Conservation (phyloP, 2,797 vertebrate species). For the Pteropus rufus region DNA sequence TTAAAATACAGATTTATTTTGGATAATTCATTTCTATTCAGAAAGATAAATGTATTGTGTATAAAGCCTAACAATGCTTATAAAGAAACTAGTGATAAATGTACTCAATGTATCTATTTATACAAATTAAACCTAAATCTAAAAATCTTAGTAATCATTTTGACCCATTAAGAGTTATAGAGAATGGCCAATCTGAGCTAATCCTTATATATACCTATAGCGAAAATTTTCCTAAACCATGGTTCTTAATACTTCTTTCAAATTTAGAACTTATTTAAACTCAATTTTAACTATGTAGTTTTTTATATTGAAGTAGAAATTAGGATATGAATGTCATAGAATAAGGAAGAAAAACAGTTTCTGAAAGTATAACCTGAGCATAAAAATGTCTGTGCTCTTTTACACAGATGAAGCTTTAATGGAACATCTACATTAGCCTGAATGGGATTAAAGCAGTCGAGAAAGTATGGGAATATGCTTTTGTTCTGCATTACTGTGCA, state of each 20-base stretch:
- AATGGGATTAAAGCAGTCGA: neutral
- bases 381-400: slow-evolving; percentile 20
- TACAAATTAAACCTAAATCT: slow-evolving; percentile 35
- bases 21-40: slow-evolving; percentile 41
- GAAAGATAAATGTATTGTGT: slow-evolving; percentile 32
- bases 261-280: slow-evolving; percentile 36
- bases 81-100: slow-evolving; percentile 37
- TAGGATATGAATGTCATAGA: neutral
- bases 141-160: slow-evolving; percentile 32
- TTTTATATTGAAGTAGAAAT: slow-evolving; percentile 8
- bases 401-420: slow-evolving; percentile 14
- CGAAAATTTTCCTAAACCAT: neutral
- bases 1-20: slow-evolving; percentile 20
- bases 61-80: slow-evolving; percentile 41
- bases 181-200: neutral
- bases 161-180: neutral
- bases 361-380: neutral
- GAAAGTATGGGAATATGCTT: neutral
- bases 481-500: neutral
- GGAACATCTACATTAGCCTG: neutral
- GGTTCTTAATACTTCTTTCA: neutral
- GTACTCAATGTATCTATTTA: slow-evolving; percentile 1
- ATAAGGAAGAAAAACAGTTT: neutral
- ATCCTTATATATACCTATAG: neutral
- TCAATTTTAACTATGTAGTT: neutral